Evolutionary conservation across 2,797 vertebrate species (phyloP).

Genomic region (Oreochromis mossambicus): DNA sequence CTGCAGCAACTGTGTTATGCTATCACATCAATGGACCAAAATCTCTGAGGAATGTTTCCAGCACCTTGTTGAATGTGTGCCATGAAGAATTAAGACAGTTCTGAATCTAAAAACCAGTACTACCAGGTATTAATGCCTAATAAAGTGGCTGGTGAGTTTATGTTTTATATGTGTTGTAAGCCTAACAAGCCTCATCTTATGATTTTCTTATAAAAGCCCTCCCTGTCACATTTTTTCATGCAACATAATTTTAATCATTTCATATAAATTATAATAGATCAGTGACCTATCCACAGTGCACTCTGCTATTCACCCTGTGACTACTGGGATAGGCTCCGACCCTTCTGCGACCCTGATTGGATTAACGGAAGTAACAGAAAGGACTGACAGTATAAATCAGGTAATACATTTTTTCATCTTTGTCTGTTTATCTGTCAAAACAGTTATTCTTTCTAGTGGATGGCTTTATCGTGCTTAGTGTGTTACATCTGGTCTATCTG

Average conservation of each 20-base stretch:
- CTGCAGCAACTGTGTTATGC: not conserved
- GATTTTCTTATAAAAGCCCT: not conserved
- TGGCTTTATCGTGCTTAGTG: not conserved
- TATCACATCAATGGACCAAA: not conserved
- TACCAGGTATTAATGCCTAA: not conserved
- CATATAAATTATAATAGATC: not conserved
- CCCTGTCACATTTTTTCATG: not conserved
- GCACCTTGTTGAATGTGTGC: not conserved
- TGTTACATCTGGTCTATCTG: not conserved
- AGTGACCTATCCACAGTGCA: not conserved
- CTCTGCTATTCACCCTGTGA: not conserved
- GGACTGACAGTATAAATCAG: not conserved
- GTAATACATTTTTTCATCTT: accelerated
- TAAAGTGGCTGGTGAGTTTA: not conserved
- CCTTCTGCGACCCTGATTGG: not conserved
- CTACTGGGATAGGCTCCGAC: not conserved
- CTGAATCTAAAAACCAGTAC: not conserved
- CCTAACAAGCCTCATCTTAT: not conserved
- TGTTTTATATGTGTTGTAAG: not conserved
- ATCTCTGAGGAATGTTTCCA: not conserved
- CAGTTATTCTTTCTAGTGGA: not conserved
- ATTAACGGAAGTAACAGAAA: not conserved
- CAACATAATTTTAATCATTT: not conserved
- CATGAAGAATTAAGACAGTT: not conserved
- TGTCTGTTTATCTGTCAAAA: not conserved